Evolutionary conservation across 2,797 vertebrate species (phyloP).

Genomic region (Neosalanx taihuensis): DNA sequence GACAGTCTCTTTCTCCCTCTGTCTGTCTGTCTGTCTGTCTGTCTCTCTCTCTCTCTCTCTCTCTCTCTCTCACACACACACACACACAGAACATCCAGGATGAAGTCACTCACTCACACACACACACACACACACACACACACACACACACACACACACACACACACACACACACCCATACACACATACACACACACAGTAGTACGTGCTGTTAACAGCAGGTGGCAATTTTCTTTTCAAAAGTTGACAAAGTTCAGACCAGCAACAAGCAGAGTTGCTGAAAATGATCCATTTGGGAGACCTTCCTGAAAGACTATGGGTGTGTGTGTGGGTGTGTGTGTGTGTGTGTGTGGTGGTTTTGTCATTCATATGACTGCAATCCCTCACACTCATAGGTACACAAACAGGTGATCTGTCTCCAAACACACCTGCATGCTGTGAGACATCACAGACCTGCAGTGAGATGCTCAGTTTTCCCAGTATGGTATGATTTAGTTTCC

Average conservation of each 20-base stretch:
- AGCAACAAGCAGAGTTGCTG: not conserved
- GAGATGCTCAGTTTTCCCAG: too few species aligned
- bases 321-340: not conserved
- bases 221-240: not conserved
- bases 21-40: slow-evolving; percentile 10
- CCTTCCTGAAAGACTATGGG: not conserved
- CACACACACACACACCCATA: slow-evolving; percentile 1
- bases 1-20: not conserved
- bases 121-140: not conserved
- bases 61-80: slow-evolving; percentile 9
- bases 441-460: not conserved
- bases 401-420: not conserved
- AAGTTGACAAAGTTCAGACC: not conserved
- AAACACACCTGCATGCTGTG: not conserved
- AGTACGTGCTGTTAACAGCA: not conserved
- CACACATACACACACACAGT: slow-evolving; percentile 4
- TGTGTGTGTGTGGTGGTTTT: not conserved
- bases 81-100: slow-evolving; percentile 10
- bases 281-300: not conserved
- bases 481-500: not conserved
- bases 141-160: slow-evolving; percentile 14
- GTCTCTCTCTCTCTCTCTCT: too few species aligned
- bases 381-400: not conserved
- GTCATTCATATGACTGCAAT: not conserved
- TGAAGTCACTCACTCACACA: not conserved